phyloP scores from a whole-genome alignment of 2,888 invertebrate species.

The Anoncus sp. region DNA sequence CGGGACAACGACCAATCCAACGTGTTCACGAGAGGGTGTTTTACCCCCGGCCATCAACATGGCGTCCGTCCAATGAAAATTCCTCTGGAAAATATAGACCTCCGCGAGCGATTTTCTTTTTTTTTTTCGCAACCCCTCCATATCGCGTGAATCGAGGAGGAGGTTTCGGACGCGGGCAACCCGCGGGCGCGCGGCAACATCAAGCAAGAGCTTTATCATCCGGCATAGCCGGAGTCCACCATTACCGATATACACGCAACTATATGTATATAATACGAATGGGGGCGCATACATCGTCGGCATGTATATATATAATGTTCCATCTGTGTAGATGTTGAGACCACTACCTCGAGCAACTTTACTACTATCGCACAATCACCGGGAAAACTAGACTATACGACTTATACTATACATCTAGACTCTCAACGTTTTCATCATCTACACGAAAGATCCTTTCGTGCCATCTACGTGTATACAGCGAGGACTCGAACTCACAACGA shows the following conservation, averaged over 20 bases:
- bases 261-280: no score
- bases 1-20: conserved; percentile 82
- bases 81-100: conserved; percentile 80
- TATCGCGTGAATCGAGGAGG: background rate
- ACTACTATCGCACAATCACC: conserved; percentile 50
- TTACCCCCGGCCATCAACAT: conserved; percentile 76
- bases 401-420: no score
- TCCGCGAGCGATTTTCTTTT: conserved; percentile 80
- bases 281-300: no score
- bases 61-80: conserved; percentile 82
- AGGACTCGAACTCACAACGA: conserved; percentile 11
- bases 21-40: conserved; percentile 68
- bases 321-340: no score
- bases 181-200: background rate
- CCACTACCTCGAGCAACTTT: conserved; percentile 25
- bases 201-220: conserved; percentile 25
- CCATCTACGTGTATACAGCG: background rate
- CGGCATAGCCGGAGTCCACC: conserved; percentile 8
- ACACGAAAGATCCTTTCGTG: background rate
- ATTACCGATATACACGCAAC: conserved; percentile 16
- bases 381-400: conserved; percentile 24
- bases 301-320: no score
- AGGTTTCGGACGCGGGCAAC: conserved; percentile 9
- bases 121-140: conserved; percentile 12
- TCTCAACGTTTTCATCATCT: conserved; percentile 20